Conservation (phyloP, 2,113 vertebrate species). For the Calypte anna region DNA sequence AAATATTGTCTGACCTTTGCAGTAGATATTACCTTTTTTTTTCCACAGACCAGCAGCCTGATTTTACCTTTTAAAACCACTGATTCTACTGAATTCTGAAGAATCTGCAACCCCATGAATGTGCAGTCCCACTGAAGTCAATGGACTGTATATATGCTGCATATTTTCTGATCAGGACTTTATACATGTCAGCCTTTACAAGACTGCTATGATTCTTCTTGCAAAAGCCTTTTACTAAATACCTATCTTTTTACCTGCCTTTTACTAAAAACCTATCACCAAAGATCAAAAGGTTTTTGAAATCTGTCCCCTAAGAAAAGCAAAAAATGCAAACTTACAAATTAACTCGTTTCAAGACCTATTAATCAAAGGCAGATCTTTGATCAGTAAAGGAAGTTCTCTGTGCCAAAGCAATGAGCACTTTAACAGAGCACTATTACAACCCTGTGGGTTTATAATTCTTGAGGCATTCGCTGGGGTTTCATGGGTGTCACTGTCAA, state of each 20-base stretch:
- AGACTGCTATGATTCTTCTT: neutral
- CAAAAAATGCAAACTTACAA: neutral
- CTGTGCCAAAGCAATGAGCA: neutral
- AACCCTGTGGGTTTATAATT: neutral
- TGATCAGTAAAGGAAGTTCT: slow-evolving; percentile 4
- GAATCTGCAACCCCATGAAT: neutral
- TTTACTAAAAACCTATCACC: slow-evolving; percentile 9
- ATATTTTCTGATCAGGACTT: neutral
- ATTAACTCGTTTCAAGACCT: neutral
- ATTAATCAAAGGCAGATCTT: slow-evolving; percentile 32
- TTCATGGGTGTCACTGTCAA: neutral
- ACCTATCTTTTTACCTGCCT: neutral
- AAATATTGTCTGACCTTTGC: slow-evolving; percentile 55
- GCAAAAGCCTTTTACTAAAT: neutral
- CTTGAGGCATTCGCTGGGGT: neutral
- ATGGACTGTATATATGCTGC: neutral
- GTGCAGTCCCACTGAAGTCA: neutral
- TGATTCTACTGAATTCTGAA: neutral
- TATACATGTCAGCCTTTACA: neutral
- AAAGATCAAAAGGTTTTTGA: slow-evolving; percentile 53
- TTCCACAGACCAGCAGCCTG: neutral
- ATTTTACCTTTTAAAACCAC: neutral
- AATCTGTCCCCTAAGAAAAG: slow-evolving; percentile 12
- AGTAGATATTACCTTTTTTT: neutral
- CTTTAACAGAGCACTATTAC: neutral